These are phyloP conservation scores for Hylaeus anthracinus DNA, from an alignment of 1,140 invertebrate genomes.

Conservation along the genomic window DNA sequence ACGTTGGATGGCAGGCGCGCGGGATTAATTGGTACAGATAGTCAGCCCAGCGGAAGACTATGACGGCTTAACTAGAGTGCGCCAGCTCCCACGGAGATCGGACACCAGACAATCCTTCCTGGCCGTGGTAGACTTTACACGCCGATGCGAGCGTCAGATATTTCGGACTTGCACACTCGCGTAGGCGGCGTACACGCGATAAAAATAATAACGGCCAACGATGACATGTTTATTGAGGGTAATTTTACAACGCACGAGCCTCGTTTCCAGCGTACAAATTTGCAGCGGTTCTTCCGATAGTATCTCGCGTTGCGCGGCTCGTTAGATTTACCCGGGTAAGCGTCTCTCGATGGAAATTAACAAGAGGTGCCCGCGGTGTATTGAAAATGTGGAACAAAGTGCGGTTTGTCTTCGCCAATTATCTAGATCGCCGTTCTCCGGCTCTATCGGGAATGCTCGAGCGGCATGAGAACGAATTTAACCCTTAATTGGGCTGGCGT, in stretches of 20 bases:
- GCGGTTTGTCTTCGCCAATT: constrained; percentile 13
- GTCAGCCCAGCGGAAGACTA: constrained; percentile 54
- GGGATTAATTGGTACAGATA: constrained; percentile 57
- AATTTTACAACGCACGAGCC: constrained; percentile 7
- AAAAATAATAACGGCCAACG: constrained; percentile 27
- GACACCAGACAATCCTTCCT: constrained; percentile 59
- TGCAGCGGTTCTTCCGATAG: background rate
- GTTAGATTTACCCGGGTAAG: background rate
- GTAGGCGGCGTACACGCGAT: background rate
- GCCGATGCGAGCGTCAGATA: constrained; percentile 35
- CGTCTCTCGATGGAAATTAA: constrained; percentile 12
- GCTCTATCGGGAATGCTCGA: background rate
- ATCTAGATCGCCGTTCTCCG: background rate
- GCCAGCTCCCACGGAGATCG: constrained; percentile 67
- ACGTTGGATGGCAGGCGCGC: background rate
- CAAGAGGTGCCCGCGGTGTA: no score
- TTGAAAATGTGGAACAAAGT: constrained; percentile 26
- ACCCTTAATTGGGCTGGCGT: no score
- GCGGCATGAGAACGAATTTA: background rate
- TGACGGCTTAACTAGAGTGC: constrained; percentile 63
- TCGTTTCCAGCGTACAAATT: background rate
- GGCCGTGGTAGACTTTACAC: constrained; percentile 44
- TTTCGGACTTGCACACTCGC: background rate
- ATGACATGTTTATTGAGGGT: constrained; percentile 29
- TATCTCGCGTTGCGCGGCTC: background rate